phyloP scores from a whole-genome alignment of 92 coral and sea anemone species.

The Montipora capitata region DNA sequence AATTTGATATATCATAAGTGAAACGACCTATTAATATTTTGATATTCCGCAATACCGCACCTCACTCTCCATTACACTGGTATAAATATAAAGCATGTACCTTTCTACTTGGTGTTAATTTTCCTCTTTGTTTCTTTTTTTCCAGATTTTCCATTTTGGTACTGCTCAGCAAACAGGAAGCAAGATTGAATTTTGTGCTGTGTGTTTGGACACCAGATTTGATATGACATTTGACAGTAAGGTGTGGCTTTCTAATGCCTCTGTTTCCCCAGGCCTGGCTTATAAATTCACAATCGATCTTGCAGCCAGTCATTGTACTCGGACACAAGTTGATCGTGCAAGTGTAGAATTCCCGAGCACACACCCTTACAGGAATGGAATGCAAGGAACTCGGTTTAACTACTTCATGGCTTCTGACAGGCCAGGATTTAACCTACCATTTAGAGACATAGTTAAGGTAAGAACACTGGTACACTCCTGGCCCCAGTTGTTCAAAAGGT shows the following conservation, averaged over 20 bases:
- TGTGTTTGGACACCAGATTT: constrained; percentile 87
- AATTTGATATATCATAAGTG: too few species aligned
- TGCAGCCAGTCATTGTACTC: constrained; percentile 64
- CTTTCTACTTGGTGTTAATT: too few species aligned
- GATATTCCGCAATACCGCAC: too few species aligned
- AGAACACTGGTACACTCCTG: background rate
- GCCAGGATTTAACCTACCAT: constrained; percentile 86
- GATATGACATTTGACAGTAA: constrained; percentile 89
- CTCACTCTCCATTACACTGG: too few species aligned
- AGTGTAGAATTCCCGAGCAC: constrained; percentile 84
- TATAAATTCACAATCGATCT: constrained; percentile 78
- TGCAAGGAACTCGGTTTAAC: constrained; percentile 76
- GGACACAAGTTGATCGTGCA: constrained; percentile 76
- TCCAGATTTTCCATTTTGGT: constrained; percentile 93
- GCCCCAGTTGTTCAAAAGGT: too few species aligned
- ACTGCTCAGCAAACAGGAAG: constrained; percentile 80
- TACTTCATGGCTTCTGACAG: constrained; percentile 92
- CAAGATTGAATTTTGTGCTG: constrained; percentile 76
- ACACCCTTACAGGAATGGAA: constrained; percentile 91
- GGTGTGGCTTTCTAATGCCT: constrained; percentile 86
- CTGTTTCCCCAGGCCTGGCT: constrained; percentile 84
- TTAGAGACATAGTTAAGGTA: constrained; percentile 91
- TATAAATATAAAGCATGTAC: too few species aligned
- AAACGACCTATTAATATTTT: too few species aligned
- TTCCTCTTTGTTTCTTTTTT: background rate